These are phyloP conservation scores for Phanerotoma sp. DNA, from an alignment of 2,888 invertebrate species.

Conservation along the genomic window DNA sequence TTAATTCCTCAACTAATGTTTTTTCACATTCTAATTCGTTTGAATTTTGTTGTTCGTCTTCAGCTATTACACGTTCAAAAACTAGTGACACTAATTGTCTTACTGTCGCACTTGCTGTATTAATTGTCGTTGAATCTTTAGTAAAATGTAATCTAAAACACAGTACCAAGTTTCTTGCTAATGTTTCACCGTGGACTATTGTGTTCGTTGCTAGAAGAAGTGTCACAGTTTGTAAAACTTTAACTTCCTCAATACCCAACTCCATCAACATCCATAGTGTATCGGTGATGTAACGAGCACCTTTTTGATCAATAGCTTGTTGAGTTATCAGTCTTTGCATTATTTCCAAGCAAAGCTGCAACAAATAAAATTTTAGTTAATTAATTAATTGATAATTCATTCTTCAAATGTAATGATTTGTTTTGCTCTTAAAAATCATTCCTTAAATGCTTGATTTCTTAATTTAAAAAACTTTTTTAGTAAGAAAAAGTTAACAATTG, in stretches of 20 bases:
- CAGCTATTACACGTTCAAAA: conserved; percentile 80
- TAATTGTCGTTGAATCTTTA: conserved; percentile 91
- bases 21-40: conserved; percentile 49
- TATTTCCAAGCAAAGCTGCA: conserved; percentile 85
- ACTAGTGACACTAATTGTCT: conserved; percentile 91
- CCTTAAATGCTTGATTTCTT: no score
- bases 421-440: no score
- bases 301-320: conserved; percentile 87
- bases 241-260: conserved; percentile 91
- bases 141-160: conserved; percentile 97
- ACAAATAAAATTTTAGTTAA: conserved; percentile 30
- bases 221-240: conserved; percentile 94
- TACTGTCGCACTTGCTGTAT: conserved; percentile 97
- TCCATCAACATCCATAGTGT: conserved; percentile 94
- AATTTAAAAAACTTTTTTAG: no score
- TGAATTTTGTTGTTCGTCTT: conserved; percentile 66
- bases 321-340: conserved; percentile 93
- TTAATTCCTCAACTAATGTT: conserved; percentile 76
- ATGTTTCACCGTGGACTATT: conserved; percentile 89
- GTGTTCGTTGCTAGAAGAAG: conserved; percentile 93
- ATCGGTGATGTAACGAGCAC: conserved; percentile 89
- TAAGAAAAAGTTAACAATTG: no score
- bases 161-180: conserved; percentile 91
- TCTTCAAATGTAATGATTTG: no score
- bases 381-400: conserved; percentile 14